phyloP scores from a whole-genome alignment of 2,797 vertebrate species.

The Crypturellus tataupa region DNA sequence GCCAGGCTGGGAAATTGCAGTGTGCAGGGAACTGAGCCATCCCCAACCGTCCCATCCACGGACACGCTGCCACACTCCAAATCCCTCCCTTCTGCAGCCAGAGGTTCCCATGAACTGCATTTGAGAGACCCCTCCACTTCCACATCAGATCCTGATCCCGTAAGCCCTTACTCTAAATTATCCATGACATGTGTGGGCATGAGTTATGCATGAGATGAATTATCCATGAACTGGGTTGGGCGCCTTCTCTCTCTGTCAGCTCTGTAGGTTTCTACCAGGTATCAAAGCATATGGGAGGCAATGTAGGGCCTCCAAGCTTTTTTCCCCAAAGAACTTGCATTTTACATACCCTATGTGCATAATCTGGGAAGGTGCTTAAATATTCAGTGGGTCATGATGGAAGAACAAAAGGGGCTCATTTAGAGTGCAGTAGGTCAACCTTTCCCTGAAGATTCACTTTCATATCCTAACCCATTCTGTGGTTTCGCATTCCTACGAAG shows the following conservation, averaged over 20 bases:
- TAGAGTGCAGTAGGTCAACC: not conserved
- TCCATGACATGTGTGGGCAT: constrained; percentile 63
- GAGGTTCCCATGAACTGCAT: constrained; percentile 31
- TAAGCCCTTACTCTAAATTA: constrained; percentile 66
- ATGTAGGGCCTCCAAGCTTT: not conserved
- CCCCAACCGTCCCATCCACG: not conserved
- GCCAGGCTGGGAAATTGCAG: not conserved
- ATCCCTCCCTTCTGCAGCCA: not conserved
- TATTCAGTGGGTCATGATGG: not conserved
- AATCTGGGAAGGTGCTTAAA: constrained; percentile 20
- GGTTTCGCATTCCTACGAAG: constrained; percentile 14
- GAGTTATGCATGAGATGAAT: constrained; percentile 75
- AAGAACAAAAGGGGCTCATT: not conserved
- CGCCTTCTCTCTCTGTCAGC: constrained; percentile 33
- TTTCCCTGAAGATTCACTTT: not conserved
- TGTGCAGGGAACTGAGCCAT: not conserved
- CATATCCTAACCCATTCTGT: not conserved
- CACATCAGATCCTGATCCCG: constrained; percentile 57
- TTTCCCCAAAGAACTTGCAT: not conserved
- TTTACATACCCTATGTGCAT: not conserved
- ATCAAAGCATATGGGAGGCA: not conserved
- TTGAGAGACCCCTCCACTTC: constrained; percentile 43
- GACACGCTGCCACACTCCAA: not conserved
- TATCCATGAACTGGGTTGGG: constrained; percentile 57
- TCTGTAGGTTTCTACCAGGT: constrained; percentile 52